Base-by-base conservation (phyloP, 2,113 vertebrate genomes). In the Dolichallabes microphthalmus region DNA sequence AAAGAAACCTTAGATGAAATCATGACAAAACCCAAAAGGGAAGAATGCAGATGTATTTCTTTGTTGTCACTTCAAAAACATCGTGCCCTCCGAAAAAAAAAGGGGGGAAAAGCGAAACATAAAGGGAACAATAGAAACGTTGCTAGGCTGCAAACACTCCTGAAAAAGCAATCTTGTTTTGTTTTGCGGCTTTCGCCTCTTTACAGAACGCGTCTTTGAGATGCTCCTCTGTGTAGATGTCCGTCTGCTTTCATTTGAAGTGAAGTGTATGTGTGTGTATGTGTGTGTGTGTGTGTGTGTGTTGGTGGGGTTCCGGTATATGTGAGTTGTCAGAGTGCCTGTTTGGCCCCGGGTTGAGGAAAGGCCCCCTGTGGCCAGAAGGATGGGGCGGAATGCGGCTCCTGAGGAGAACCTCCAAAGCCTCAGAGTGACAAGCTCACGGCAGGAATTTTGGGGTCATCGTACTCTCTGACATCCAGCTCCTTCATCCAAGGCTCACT, bases 131-230 rank as follows among this genome's bases (percentile, higher is more conserved):
- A 89, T 89, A 55, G 86, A 58, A 9, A 71, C 39, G 88, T 89
- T 89, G 88, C 88, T 88, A 89, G 88, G 88, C 81, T 88, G 86
- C 84, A 80, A 86, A 88, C 83, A 66, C 84, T 88, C 63, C 63
- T 39, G 45, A 53, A 88, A 88, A 88, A 86, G 82, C 84, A 89
- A 87, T 85, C 86, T 82, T 89, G 84, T 85, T 88, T 86, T 88
- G 88, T 88, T 87, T 86, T 89, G 87, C 35, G 73, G 82, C 86
- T 85, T 83, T 89, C 1, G 68, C 69, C 57, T 86, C 80, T 87
- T 86, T 88, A 64, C 82, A 82, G 85, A 86, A 86, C 64, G 79
- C 27, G 76, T 83, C 88, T 89, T 89, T 89, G 86, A 89, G 88
- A 89, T 87, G 61, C 80, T 86, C 53, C 71, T 85, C 85, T 89